phyloP scores from a whole-genome alignment of 2,113 vertebrate genomes.

The Anguilla japonica region DNA sequence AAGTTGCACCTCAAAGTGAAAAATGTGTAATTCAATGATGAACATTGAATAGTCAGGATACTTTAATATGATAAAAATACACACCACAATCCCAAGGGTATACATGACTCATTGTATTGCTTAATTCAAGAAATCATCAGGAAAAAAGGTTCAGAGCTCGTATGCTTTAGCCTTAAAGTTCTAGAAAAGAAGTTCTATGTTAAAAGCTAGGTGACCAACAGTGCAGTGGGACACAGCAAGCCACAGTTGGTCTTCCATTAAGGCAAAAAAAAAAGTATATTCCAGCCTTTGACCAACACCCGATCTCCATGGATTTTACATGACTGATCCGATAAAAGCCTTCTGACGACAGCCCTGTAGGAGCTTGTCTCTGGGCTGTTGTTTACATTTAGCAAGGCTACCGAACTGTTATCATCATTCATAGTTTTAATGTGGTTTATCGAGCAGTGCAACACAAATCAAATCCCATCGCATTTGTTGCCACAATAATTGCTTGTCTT shows the following conservation, averaged over 20 bases:
- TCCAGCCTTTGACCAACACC: background rate
- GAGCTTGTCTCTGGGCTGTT: background rate
- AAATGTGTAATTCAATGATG: background rate
- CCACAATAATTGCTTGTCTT: background rate
- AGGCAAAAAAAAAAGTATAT: background rate
- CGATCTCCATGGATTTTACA: background rate
- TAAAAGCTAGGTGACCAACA: background rate
- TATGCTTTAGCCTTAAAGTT: background rate
- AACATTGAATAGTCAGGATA: background rate
- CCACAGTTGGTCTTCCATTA: background rate
- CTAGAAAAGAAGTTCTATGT: background rate
- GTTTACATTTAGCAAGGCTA: slow-evolving; percentile 17
- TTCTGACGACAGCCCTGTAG: background rate
- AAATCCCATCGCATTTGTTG: background rate
- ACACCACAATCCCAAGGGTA: background rate
- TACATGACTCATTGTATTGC: background rate
- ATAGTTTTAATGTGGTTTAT: background rate
- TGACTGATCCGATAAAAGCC: background rate
- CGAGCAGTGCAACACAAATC: background rate
- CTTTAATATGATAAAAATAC: background rate
- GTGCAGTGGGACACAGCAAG: background rate
- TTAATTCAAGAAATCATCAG: background rate
- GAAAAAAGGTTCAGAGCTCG: background rate
- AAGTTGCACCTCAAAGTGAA: background rate
- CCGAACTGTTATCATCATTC: background rate